Percentiles rank a stretch among this genome's conserved stretches.
Conservation (phyloP, 2,888 invertebrate genomes). For the Muscina levida region DNA sequence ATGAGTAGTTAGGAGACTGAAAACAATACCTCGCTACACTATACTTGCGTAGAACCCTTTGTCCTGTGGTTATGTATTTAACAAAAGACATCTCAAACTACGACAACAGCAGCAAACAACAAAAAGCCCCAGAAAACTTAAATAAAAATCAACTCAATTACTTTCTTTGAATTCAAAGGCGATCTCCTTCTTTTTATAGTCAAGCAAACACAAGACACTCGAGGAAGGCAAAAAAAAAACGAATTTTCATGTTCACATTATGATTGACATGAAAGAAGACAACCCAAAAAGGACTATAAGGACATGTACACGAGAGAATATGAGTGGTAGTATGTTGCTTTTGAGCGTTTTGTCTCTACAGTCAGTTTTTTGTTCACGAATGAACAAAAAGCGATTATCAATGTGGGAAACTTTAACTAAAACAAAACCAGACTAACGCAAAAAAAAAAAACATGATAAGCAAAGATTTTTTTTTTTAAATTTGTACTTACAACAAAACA, state of each 20-base stretch:
- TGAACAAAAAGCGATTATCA: constrained; percentile 44
- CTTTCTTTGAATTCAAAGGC: constrained; percentile 27
- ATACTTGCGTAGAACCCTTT: too few relatives aligned
- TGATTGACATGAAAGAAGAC: constrained; percentile 53
- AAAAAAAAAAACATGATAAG: too few relatives aligned
- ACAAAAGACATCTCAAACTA: too few relatives aligned
- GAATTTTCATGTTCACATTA: constrained; percentile 29
- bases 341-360: neutral
- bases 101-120: too few relatives aligned
- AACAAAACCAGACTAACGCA: too few relatives aligned
- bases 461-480: too few relatives aligned
- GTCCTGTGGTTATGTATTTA: too few relatives aligned
- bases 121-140: too few relatives aligned
- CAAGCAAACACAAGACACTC: neutral
- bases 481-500: too few relatives aligned
- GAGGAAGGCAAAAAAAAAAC: neutral
- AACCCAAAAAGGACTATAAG: constrained; percentile 20
- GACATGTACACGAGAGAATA: constrained; percentile 1
- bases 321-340: constrained; percentile 3
- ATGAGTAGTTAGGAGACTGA: too few relatives aligned
- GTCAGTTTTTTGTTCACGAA: neutral
- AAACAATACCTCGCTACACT: too few relatives aligned
- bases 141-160: constrained; percentile 32
- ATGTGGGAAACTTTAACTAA: constrained; percentile 38
- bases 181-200: constrained; percentile 27